Percentiles rank a stretch among this genome's conserved stretches.
phyloP scores from a whole-genome alignment of 1,140 invertebrate genomes.

The Macrobrachium nipponense region DNA sequence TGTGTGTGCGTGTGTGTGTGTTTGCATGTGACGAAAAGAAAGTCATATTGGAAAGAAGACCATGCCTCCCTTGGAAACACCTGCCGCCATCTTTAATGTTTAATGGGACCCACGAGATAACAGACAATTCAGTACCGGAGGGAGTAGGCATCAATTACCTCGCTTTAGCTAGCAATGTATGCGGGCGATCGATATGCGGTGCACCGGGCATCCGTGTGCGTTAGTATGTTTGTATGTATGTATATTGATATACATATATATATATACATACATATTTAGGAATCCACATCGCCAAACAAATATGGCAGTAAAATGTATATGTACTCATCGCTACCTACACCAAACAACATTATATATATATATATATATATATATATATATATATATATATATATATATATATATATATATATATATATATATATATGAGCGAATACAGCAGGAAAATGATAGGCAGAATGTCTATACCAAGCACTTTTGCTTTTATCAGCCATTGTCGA shows the following conservation, averaged over 20 bases:
- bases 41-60: no score
- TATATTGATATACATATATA: neutral
- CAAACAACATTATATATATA: neutral
- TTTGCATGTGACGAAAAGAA: no score
- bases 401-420: conserved; percentile 9
- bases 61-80: no score
- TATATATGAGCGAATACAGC: neutral
- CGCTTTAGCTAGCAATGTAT: neutral
- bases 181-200: neutral
- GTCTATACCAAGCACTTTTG: no score
- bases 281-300: neutral
- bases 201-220: neutral
- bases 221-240: neutral
- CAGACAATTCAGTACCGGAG: no score
- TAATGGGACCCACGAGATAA: no score
- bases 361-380: conserved; percentile 3
- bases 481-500: no score
- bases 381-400: conserved; percentile 27
- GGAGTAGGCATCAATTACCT: neutral
- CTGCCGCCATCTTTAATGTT: no score
- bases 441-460: no score
- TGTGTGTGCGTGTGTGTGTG: no score
- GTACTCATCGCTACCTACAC: neutral
- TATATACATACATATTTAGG: conserved; percentile 7
- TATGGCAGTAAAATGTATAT: neutral